Base-by-base conservation (phyloP, 2,113 vertebrate species). In the Gnathonemus echidnorhynchus region DNA sequence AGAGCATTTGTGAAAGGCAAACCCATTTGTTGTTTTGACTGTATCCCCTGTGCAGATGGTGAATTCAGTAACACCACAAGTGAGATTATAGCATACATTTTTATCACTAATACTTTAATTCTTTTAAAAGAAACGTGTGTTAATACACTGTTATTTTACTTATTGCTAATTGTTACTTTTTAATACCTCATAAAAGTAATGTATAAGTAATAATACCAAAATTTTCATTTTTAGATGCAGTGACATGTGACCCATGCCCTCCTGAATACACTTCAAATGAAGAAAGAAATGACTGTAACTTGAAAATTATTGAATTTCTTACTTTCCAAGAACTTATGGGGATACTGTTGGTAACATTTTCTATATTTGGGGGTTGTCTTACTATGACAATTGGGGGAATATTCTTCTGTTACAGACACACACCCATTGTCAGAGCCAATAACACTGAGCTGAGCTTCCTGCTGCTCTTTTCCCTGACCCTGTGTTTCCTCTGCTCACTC, bases 21-120 rank as follows among this genome's bases (percentile, higher is more conserved):
- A 74, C 95, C 96, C 9, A 90, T 95, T 85, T 97, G 96, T 92
- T 97, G 96, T 90, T 97, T 97, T 89, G 95, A 95, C 84, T 97
- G 95, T 91, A 94, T 95, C 48, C 89, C 92, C 21, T 97, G 96
- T 91, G 94, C 95, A 77, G 95, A 95, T 1, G 95, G 95, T 49
- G 94, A 96, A 91, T 95, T 96, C 91, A 95, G 95, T 92, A 96
- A 96, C 91, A 95, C 93, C 46, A 96, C 95, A 96, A 96, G 96
- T 96, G 94, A 96, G 94, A 94, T 91, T 70, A 89, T 92, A 13
- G 91, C 89, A 91, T 90, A 93, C 66, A 31, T 94, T 80, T 46
- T 46, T 21, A 31, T 89, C 94, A 48, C 13, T 92, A 35, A 35
- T 91, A 93, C 92, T 92, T 95, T 90, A 94, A 95, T 62, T 83